Percentiles rank a stretch among this genome's conserved stretches.
Evolutionary conservation across 2,797 vertebrate species (phyloP).

Genomic region (Neomorphus geoffroyi): DNA sequence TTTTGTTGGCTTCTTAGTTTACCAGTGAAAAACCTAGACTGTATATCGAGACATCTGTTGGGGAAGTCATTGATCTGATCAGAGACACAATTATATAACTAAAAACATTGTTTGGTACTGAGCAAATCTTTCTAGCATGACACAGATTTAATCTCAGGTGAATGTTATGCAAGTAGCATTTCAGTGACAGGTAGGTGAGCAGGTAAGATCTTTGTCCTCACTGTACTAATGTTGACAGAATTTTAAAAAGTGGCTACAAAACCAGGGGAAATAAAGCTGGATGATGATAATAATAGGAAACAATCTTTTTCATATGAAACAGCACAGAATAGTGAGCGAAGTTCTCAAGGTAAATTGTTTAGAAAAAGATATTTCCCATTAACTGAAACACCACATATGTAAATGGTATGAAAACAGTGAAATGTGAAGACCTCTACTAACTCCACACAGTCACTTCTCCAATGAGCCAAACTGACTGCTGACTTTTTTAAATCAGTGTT

Average conservation of each 20-base stretch:
- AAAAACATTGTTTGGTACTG: background rate
- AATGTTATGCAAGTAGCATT: background rate
- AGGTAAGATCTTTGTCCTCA: background rate
- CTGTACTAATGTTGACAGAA: too few species aligned
- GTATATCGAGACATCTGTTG: background rate
- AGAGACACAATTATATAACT: background rate
- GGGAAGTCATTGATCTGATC: background rate
- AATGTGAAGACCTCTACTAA: background rate
- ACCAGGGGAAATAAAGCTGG: background rate
- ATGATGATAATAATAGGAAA: background rate
- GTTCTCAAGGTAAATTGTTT: background rate
- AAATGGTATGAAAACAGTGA: constrained; percentile 23
- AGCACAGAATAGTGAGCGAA: background rate
- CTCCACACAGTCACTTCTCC: background rate
- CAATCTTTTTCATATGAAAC: background rate
- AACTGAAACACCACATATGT: constrained; percentile 42
- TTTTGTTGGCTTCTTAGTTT: background rate
- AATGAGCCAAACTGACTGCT: background rate
- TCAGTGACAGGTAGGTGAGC: background rate
- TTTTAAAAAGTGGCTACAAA: background rate
- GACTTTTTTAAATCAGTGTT: background rate
- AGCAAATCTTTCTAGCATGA: background rate
- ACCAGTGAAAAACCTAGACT: background rate
- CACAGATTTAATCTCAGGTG: background rate
- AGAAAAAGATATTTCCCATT: constrained; percentile 19